Evolutionary conservation across 2,888 invertebrate genomes (phyloP).

Genomic region (Dermolepida albohirtum): DNA sequence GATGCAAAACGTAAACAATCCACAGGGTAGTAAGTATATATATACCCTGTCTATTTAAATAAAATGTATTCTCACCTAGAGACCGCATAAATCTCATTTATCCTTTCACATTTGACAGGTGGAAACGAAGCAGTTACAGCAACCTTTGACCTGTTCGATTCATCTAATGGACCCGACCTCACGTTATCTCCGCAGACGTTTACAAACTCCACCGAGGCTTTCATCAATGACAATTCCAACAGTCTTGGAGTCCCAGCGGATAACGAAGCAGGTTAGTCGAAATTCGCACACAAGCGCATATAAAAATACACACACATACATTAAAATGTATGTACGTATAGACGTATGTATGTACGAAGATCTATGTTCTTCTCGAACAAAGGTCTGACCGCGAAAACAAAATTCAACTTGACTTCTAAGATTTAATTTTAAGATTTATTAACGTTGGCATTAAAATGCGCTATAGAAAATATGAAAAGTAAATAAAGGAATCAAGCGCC

Average conservation of each 20-base stretch:
- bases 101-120: conserved; percentile 53
- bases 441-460: no score
- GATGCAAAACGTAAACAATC: conserved; percentile 15
- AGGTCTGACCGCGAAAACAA: no score
- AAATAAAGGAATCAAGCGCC: no score
- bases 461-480: no score
- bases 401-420: no score
- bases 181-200: conserved; percentile 73
- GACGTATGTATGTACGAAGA: no score
- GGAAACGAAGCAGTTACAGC: conserved; percentile 62
- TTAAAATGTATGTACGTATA: not conserved
- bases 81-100: conserved; percentile 37
- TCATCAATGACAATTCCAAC: conserved; percentile 75
- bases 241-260: conserved; percentile 72
- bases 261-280: conserved; percentile 69
- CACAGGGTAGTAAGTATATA: not conserved
- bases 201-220: conserved; percentile 73
- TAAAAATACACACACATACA: not conserved
- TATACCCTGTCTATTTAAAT: conserved; percentile 33
- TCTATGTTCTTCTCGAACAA: no score
- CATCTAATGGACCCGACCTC: conserved; percentile 71
- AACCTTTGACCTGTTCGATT: conserved; percentile 72
- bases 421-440: no score
- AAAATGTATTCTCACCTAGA: conserved; percentile 27
- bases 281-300: conserved; percentile 18